These are phyloP conservation scores for Xylota sylvarum DNA, from an alignment of 2,888 invertebrate species.

Conservation along the genomic window DNA sequence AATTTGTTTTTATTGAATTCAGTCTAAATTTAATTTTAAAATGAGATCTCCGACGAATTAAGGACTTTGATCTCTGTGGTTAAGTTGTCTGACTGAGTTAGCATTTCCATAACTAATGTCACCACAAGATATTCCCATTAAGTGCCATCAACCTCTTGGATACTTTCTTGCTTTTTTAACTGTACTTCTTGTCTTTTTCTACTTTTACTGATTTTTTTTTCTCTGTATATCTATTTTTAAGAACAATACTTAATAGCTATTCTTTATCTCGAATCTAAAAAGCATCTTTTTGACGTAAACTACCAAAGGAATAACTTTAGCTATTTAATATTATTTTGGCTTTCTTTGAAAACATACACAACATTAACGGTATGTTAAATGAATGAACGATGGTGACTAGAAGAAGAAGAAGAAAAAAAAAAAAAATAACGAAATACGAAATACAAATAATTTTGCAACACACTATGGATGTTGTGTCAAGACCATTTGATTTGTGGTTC, in stretches of 20 bases:
- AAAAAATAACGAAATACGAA: too few species aligned
- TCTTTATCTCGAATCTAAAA: neutral
- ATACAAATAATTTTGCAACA: conserved; percentile 29
- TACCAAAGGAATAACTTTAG: neutral
- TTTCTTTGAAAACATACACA: neutral
- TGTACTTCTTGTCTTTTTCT: conserved; percentile 1
- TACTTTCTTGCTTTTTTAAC: conserved; percentile 24
- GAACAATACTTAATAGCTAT: conserved; percentile 7
- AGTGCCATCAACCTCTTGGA: conserved; percentile 21
- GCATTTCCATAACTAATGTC: conserved; percentile 9
- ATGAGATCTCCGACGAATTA: too few species aligned
- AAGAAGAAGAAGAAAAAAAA: neutral
- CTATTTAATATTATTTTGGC: neutral
- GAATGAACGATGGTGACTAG: conserved; percentile 9
- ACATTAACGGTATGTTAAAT: conserved; percentile 29
- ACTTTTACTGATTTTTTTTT: conserved; percentile 2
- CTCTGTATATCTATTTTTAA: neutral
- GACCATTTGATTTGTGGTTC: conserved; percentile 56
- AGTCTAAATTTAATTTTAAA: too few species aligned
- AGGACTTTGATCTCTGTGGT: too few species aligned
- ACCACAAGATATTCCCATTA: neutral
- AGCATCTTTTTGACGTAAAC: neutral
- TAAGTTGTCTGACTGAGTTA: too few species aligned
- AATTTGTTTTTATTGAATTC: too few species aligned
- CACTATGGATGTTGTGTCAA: conserved; percentile 39